A percentile compares a stretch with the other conserved stretches of the same genome.
Conservation (phyloP, 2,113 vertebrate genomes). For the Podarcis muralis region DNA sequence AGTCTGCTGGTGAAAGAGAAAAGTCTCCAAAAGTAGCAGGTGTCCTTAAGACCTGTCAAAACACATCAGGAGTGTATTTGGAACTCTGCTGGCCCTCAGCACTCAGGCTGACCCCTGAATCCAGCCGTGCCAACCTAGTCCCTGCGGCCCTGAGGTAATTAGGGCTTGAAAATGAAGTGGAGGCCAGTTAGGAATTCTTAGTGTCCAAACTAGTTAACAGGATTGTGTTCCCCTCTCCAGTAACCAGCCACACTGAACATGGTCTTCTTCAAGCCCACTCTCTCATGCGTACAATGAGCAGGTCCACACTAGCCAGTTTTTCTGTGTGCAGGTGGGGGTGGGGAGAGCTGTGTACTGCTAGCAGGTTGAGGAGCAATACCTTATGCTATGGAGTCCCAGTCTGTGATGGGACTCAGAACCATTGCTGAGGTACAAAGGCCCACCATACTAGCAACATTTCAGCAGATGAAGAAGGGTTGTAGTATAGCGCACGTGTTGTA, state of each 20-base stretch:
- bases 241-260: rapidly evolving
- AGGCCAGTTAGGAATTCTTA: conserved; percentile 3
- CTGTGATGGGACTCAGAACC: neutral
- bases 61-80: conserved; percentile 52
- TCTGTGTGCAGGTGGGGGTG: neutral
- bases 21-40: conserved; percentile 58
- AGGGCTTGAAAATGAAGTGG: conserved; percentile 16
- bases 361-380: neutral
- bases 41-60: conserved; percentile 70
- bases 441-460: neutral
- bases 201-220: rapidly evolving
- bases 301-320: neutral
- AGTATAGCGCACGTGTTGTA: too few species aligned
- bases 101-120: conserved; percentile 20
- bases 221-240: neutral
- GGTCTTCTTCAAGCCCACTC: neutral
- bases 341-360: neutral
- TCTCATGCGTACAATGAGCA: neutral
- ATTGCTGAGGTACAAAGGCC: neutral
- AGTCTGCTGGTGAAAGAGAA: conserved; percentile 33
- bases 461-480: neutral
- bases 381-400: neutral
- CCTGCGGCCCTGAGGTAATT: conserved; percentile 37
- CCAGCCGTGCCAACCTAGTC: conserved; percentile 35
- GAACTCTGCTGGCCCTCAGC: conserved; percentile 33